Percentiles rank a stretch among this genome's conserved stretches.
Evolutionary conservation across 2,797 vertebrate species (phyloP).

Genomic region (Pyrocephalus nanus): DNA sequence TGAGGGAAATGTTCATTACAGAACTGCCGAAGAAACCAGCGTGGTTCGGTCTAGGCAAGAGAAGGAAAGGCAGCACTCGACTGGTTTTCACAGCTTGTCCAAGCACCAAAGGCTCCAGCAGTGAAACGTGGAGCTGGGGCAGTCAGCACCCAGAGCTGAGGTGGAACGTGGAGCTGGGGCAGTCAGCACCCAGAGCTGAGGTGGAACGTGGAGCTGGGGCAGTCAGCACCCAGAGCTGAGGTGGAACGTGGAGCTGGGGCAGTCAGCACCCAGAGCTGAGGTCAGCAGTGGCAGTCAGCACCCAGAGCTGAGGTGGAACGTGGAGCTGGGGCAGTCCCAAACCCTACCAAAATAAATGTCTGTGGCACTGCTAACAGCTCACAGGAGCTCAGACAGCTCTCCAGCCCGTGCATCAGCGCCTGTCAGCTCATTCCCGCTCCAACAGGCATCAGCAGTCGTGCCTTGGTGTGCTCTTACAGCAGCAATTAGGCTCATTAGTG

Average conservation of each 20-base stretch:
- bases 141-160: not conserved
- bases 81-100: not conserved
- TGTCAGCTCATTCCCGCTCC: not conserved
- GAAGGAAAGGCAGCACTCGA: not conserved
- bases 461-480: slow-evolving; percentile 3
- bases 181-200: too few relatives aligned
- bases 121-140: not conserved
- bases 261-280: too few relatives aligned
- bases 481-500: slow-evolving; percentile 53
- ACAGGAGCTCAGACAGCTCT: not conserved
- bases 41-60: not conserved
- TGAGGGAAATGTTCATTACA: not conserved
- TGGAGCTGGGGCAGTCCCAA: not conserved
- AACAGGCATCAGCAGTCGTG: slow-evolving; percentile 6
- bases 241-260: too few relatives aligned
- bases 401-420: not conserved
- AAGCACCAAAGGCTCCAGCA: not conserved
- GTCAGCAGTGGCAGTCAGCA: not conserved
- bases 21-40: not conserved
- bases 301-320: not conserved
- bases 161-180: not conserved
- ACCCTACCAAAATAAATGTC: not conserved
- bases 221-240: too few relatives aligned
- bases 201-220: too few relatives aligned
- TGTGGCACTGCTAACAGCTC: not conserved